Evolutionary conservation across 2,888 invertebrate species (phyloP).

Genomic region (Drosophila prostipennis): DNA sequence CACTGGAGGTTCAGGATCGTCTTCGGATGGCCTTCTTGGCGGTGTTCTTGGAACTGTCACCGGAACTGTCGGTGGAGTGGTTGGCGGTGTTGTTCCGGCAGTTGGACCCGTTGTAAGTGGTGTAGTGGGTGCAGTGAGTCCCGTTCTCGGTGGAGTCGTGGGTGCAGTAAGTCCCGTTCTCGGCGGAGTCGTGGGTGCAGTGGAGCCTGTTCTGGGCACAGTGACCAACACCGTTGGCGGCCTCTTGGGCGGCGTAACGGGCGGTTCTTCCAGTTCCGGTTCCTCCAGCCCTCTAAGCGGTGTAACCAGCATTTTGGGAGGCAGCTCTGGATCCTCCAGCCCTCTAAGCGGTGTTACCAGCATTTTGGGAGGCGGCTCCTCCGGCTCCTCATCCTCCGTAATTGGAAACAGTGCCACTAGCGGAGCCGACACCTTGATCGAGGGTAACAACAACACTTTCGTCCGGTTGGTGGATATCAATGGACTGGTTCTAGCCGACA

Average conservation of each 20-base stretch:
- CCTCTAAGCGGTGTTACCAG: neutral
- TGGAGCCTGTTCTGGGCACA: neutral
- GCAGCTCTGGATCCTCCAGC: neutral
- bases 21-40: neutral
- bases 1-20: neutral
- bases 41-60: neutral
- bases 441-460: neutral
- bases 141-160: neutral
- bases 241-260: neutral
- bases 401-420: slow-evolving; percentile 2
- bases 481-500: neutral
- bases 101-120: neutral
- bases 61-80: neutral
- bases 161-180: neutral
- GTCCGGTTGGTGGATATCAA: neutral
- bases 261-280: neutral
- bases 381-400: neutral
- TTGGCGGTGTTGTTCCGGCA: neutral
- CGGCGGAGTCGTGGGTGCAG: neutral
- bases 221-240: neutral
- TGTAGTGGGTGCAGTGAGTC: neutral
- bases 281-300: neutral
- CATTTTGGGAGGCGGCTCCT: neutral
- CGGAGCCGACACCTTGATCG: neutral
- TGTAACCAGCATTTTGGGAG: neutral